A percentile compares a stretch with the other conserved stretches of the same genome.
These are phyloP conservation scores for Monochamus saltuarius DNA, from an alignment of 1,140 invertebrate genomes.

Conservation along the genomic window DNA sequence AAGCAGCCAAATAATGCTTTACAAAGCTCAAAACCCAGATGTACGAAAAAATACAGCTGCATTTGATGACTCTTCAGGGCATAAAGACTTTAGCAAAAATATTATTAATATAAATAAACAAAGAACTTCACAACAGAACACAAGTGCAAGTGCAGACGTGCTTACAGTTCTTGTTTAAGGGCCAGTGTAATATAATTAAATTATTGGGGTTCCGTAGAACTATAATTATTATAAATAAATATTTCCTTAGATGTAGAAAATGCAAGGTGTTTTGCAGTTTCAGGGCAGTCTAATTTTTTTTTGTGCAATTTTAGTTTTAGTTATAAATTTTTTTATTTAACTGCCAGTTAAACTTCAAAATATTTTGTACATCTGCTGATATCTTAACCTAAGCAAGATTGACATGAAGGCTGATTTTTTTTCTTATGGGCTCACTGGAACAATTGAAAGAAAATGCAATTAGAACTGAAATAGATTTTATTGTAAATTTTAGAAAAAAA, in stretches of 20 bases:
- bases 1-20: slow-evolving; percentile 64
- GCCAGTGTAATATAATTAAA: slow-evolving; percentile 35
- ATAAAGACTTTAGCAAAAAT: slow-evolving; percentile 78
- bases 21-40: slow-evolving; percentile 73
- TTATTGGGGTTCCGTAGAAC: slow-evolving; percentile 6
- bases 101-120: slow-evolving; percentile 58
- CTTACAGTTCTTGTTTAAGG: slow-evolving; percentile 49
- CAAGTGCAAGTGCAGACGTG: slow-evolving; percentile 49
- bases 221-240: slow-evolving; percentile 10
- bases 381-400: background rate
- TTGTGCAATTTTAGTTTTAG: slow-evolving; percentile 40
- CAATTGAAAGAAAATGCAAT: background rate
- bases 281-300: slow-evolving; percentile 14
- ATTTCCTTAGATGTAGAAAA: slow-evolving; percentile 10
- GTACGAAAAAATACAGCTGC: slow-evolving; percentile 77
- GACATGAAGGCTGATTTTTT: background rate
- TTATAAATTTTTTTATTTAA: slow-evolving; percentile 17
- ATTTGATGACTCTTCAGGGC: slow-evolving; percentile 64
- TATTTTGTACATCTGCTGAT: background rate
- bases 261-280: background rate
- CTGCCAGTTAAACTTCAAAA: slow-evolving; percentile 1
- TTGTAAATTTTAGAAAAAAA: background rate
- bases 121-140: slow-evolving; percentile 46
- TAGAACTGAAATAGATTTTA: background rate
- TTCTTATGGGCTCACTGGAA: background rate